These are phyloP conservation scores for Limulus polyphemus DNA, from an alignment of 2,888 invertebrate species.

Conservation along the genomic window DNA sequence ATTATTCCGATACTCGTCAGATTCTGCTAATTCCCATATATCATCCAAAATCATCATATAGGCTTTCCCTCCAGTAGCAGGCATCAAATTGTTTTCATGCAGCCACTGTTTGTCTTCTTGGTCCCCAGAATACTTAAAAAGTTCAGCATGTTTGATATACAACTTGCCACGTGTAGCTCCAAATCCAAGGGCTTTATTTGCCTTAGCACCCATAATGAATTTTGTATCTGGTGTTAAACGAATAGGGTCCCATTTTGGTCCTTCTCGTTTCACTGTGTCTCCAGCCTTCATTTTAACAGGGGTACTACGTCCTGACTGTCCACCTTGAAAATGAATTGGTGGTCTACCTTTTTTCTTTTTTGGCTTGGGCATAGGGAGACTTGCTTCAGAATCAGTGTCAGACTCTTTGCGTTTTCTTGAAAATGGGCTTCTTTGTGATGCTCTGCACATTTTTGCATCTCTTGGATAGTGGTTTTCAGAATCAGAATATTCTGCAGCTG, in stretches of 20 bases:
- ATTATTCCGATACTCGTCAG: conserved; percentile 50
- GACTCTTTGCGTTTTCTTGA: conserved; percentile 50
- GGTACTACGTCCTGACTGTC: conserved; percentile 28
- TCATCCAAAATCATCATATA: conserved; percentile 66
- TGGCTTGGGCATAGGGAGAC: conserved; percentile 35
- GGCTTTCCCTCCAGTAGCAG: conserved; percentile 63
- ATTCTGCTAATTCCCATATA: conserved; percentile 56
- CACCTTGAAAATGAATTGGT: conserved; percentile 28
- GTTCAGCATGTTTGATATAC: conserved; percentile 61
- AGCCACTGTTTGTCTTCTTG: conserved; percentile 70
- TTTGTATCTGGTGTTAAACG: conserved; percentile 56
- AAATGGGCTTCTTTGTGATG: conserved; percentile 43
- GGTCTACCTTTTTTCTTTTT: conserved; percentile 49
- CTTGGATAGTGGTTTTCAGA: conserved; percentile 16
- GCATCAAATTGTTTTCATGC: conserved; percentile 58
- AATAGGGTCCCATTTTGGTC: conserved; percentile 55
- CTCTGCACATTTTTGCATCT: conserved; percentile 12
- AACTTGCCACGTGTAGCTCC: conserved; percentile 60
- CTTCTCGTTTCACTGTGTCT: conserved; percentile 35
- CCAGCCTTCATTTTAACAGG: conserved; percentile 31
- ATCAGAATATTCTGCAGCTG: conserved; percentile 24
- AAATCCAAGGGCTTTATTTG: conserved; percentile 51
- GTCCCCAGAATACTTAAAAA: conserved; percentile 61
- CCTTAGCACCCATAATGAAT: conserved; percentile 61
- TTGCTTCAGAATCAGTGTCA: conserved; percentile 25